Conservation (phyloP, 2,797 vertebrate species). For the Graptemys geographica region DNA sequence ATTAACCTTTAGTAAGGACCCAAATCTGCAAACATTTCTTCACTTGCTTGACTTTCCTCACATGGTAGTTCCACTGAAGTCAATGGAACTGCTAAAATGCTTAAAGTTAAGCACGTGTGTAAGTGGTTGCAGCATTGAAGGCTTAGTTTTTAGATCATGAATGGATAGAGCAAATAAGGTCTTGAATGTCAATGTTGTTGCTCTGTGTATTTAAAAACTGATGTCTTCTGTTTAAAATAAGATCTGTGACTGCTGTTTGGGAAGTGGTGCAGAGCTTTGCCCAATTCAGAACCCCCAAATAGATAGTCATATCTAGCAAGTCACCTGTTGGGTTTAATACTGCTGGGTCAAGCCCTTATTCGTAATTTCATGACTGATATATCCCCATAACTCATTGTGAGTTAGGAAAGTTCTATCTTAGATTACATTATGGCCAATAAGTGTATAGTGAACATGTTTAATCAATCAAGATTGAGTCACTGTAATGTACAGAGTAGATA, state of each 20-base stretch:
- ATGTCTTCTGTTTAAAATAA: not conserved
- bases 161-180: not conserved
- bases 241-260: not conserved
- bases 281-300: not conserved
- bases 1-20: not conserved
- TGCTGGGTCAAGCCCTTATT: not conserved
- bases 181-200: not conserved
- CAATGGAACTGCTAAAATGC: not conserved
- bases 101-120: not conserved
- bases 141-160: not conserved
- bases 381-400: not conserved
- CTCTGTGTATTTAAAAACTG: not conserved
- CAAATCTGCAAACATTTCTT: not conserved
- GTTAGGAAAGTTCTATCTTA: not conserved
- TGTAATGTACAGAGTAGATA: not conserved
- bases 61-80: not conserved
- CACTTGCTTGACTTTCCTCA: not conserved
- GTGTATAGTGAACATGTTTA: not conserved
- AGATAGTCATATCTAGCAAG: not conserved
- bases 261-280: not conserved
- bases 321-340: not conserved
- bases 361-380: not conserved
- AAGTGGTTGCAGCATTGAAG: not conserved
- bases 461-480: not conserved
- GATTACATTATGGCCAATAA: not conserved